A percentile compares a stretch with the other conserved stretches of the same genome.
These are phyloP conservation scores for Trissolcus brochymenae DNA, from an alignment of 2,888 invertebrate genomes.

Conservation along the genomic window DNA sequence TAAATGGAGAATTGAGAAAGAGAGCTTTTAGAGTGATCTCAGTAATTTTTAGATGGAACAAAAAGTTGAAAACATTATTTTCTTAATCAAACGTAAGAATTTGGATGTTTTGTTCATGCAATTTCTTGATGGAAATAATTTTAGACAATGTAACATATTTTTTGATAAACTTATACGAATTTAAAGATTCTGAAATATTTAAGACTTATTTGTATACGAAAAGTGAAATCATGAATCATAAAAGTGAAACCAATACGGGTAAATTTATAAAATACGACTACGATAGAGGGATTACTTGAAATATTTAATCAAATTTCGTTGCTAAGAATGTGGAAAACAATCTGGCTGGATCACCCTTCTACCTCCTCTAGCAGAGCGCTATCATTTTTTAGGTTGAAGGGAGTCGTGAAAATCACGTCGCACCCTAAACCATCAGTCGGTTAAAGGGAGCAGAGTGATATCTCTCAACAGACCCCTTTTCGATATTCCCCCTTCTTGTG, in stretches of 20 bases:
- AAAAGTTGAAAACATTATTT: too few species aligned
- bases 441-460: slow-evolving; percentile 61
- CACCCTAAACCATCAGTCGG: slow-evolving; percentile 63
- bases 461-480: slow-evolving; percentile 63
- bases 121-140: too few species aligned
- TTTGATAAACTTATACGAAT: too few species aligned
- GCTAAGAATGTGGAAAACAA: slow-evolving; percentile 55
- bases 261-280: slow-evolving; percentile 18
- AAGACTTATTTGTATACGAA: not conserved
- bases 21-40: slow-evolving; percentile 18
- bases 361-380: slow-evolving; percentile 25
- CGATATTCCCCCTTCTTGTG: slow-evolving; percentile 66
- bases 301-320: slow-evolving; percentile 51
- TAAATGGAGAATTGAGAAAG: slow-evolving; percentile 28
- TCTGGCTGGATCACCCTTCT: slow-evolving; percentile 44
- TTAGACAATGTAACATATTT: too few species aligned
- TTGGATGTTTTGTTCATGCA: too few species aligned
- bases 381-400: slow-evolving; percentile 71
- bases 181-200: too few species aligned
- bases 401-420: slow-evolving; percentile 68
- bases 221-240: slow-evolving; percentile 1
- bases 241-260: not conserved
- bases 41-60: too few species aligned
- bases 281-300: slow-evolving; percentile 17
- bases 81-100: too few species aligned